These are phyloP conservation scores for Bradypus variegatus DNA, from an alignment of 2,797 vertebrate species.

Conservation along the genomic window DNA sequence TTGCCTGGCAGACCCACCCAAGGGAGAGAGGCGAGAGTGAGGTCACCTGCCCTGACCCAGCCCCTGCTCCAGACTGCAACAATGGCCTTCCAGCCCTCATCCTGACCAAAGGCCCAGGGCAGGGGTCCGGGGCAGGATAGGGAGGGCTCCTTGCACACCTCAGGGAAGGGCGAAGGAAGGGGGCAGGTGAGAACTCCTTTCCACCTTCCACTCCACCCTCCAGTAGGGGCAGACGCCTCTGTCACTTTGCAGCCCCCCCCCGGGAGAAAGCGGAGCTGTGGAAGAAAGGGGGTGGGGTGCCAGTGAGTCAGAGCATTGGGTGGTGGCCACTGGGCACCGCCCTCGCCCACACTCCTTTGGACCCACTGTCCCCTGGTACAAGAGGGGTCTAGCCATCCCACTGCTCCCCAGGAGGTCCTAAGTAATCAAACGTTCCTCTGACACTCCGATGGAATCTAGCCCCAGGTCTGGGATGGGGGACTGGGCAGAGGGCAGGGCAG, in stretches of 20 bases:
- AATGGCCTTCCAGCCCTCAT: not conserved
- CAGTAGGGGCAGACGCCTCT: not conserved
- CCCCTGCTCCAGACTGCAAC: not conserved
- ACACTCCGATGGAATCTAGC: not conserved
- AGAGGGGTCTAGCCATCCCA: not conserved
- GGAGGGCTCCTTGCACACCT: not conserved
- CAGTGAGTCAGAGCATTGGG: not conserved
- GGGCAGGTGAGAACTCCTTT: not conserved
- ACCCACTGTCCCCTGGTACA: not conserved
- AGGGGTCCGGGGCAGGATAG: not conserved
- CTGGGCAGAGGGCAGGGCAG: not conserved
- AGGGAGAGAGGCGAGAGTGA: not conserved
- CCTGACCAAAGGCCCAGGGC: not conserved
- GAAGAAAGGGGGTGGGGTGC: not conserved
- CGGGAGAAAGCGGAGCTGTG: not conserved
- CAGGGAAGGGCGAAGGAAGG: not conserved
- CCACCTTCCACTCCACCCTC: not conserved
- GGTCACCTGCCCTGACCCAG: constrained; percentile 11
- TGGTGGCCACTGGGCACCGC: not conserved
- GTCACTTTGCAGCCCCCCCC: not conserved
- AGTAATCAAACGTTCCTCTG: not conserved
- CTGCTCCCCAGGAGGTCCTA: not conserved
- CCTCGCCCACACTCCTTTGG: not conserved
- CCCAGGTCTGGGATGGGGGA: not conserved
- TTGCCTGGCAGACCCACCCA: not conserved